Percentiles rank a stretch among this genome's conserved stretches.
These are phyloP conservation scores for Drosophila bipectinata DNA, from an alignment of 1,140 invertebrate genomes.

Conservation along the genomic window DNA sequence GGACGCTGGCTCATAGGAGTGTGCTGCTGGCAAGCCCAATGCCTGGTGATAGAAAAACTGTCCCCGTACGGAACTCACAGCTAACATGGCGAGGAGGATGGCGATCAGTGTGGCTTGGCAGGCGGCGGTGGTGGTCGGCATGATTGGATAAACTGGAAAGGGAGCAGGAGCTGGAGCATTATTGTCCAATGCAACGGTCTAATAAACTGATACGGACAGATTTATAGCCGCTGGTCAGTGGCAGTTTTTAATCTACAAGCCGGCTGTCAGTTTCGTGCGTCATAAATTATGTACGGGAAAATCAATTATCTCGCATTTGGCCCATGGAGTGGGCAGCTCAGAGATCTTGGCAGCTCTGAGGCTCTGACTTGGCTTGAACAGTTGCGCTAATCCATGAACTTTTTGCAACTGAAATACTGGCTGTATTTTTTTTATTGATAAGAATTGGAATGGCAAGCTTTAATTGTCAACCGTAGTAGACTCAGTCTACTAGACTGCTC, in stretches of 20 bases:
- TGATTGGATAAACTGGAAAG: conserved; percentile 38
- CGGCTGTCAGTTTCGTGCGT: conserved; percentile 75
- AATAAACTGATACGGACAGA: conserved; percentile 67
- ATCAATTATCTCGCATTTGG: conserved; percentile 75
- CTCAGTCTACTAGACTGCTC: conserved; percentile 50
- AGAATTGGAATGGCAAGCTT: conserved; percentile 56
- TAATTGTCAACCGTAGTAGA: conserved; percentile 51
- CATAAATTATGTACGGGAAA: conserved; percentile 82
- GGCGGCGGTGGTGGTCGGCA: conserved; percentile 40
- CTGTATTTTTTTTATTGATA: conserved; percentile 55
- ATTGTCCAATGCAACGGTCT: conserved; percentile 50
- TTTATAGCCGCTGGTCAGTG: conserved; percentile 67
- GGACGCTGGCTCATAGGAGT: conserved; percentile 43
- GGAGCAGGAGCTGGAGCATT: conserved; percentile 31
- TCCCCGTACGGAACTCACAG: conserved; percentile 31
- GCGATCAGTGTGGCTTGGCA: conserved; percentile 52
- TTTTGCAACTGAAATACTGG: conserved; percentile 28
- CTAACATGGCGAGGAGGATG: conserved; percentile 31
- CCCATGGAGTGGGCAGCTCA: conserved; percentile 49
- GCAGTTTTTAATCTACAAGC: conserved; percentile 74
- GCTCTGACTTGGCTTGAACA: conserved; percentile 17
- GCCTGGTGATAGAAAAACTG: conserved; percentile 75
- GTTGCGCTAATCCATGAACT: conserved; percentile 69
- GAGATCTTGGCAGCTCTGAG: conserved; percentile 20
- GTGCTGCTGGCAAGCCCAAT: conserved; percentile 28